Evolutionary conservation across 2,888 invertebrate genomes (phyloP).

Genomic region (Lamellibrachia satsuma): DNA sequence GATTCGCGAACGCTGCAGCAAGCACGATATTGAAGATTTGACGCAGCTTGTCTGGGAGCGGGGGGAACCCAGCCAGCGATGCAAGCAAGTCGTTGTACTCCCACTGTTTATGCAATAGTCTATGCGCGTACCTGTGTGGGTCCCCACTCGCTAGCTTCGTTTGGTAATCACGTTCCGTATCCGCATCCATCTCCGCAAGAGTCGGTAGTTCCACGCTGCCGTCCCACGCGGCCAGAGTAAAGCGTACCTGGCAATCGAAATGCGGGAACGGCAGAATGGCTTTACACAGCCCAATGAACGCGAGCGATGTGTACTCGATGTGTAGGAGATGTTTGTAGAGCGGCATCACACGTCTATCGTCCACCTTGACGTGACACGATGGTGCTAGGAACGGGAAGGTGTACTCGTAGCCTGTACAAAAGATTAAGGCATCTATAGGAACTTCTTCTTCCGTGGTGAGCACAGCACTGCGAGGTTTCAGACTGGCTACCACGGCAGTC

Average conservation of each 20-base stretch:
- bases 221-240: constrained; percentile 73
- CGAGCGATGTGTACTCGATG: constrained; percentile 81
- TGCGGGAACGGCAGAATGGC: constrained; percentile 85
- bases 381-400: constrained; percentile 77
- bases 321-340: constrained; percentile 88
- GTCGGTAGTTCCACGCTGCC: constrained; percentile 74
- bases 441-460: constrained; percentile 73
- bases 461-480: constrained; percentile 23
- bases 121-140: constrained; percentile 80
- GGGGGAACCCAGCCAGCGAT: constrained; percentile 71
- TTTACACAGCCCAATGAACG: constrained; percentile 83
- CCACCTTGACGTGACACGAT: constrained; percentile 75
- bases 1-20: neutral
- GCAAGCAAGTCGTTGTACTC: constrained; percentile 78
- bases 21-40: constrained; percentile 74
- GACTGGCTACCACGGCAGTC: constrained; percentile 24
- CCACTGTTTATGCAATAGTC: constrained; percentile 81
- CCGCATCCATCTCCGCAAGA: constrained; percentile 75
- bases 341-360: constrained; percentile 82
- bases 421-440: constrained; percentile 74
- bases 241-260: constrained; percentile 83
- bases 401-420: constrained; percentile 82
- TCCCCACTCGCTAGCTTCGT: constrained; percentile 73
- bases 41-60: constrained; percentile 76
- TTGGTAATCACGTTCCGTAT: constrained; percentile 72